Percentiles rank a stretch among this genome's conserved stretches.
These are phyloP conservation scores for Pongo abelii DNA, from an alignment of 2,113 vertebrate genomes.

Conservation along the genomic window DNA sequence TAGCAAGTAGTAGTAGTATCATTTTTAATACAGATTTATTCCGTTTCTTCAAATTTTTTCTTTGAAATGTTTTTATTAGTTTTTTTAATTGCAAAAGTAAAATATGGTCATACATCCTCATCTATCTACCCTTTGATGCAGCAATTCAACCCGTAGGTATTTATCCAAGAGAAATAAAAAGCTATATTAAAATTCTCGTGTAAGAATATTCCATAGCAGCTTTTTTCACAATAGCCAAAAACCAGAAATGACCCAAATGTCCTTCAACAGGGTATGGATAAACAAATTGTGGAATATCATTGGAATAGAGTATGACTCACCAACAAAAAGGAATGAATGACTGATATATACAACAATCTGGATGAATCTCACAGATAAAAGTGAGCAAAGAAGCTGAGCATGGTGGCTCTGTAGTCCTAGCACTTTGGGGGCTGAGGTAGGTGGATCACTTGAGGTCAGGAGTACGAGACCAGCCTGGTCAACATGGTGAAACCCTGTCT, in stretches of 20 bases:
- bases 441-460: too few species aligned
- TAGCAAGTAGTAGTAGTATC: background rate
- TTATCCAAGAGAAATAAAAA: slow-evolving; percentile 42
- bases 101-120: background rate
- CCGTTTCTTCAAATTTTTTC: background rate
- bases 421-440: too few species aligned
- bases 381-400: background rate
- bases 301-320: background rate
- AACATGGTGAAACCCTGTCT: too few species aligned
- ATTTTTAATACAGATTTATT: background rate
- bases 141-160: background rate
- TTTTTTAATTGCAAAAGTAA: background rate
- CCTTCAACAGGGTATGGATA: background rate
- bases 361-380: background rate
- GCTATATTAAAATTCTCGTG: background rate
- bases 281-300: background rate
- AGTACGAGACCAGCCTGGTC: too few species aligned
- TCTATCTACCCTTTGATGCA: background rate
- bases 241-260: background rate
- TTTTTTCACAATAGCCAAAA: slow-evolving; percentile 21
- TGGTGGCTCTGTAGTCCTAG: too few species aligned
- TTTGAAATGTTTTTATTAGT: background rate
- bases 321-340: background rate
- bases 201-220: background rate
- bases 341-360: background rate